These are phyloP conservation scores for Typhlomys cinereus DNA, from an alignment of 2,113 vertebrate genomes.

Conservation along the genomic window DNA sequence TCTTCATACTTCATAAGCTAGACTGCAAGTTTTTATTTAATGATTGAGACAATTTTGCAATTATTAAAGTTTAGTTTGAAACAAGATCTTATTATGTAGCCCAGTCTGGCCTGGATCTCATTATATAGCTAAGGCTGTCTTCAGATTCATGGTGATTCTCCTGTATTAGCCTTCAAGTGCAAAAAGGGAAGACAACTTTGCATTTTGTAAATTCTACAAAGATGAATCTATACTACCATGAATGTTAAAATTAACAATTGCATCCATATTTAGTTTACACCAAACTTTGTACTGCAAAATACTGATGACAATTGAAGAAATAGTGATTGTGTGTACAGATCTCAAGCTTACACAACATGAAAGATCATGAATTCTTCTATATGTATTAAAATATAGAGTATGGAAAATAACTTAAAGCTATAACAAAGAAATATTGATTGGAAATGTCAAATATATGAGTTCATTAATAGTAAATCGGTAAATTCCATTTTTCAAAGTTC, in stretches of 20 bases:
- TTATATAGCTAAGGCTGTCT: not conserved
- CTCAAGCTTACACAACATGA: not conserved
- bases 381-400: slow-evolving; percentile 42
- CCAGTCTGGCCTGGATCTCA: not conserved
- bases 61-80: not conserved
- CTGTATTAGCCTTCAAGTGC: not conserved
- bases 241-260: not conserved
- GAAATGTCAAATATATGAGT: slow-evolving; percentile 34
- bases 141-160: not conserved
- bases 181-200: not conserved
- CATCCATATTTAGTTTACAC: not conserved
- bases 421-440: slow-evolving; percentile 19
- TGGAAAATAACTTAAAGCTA: slow-evolving; percentile 37
- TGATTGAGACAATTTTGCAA: not conserved
- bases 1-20: not conserved
- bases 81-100: not conserved
- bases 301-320: slow-evolving; percentile 35
- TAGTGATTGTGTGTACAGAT: not conserved
- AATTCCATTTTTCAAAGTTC: slow-evolving; percentile 64
- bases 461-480: slow-evolving; percentile 49
- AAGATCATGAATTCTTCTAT: not conserved
- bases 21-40: not conserved
- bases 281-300: slow-evolving; percentile 29
- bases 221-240: not conserved
- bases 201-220: not conserved